phyloP scores from a whole-genome alignment of 2,888 invertebrate species.

The Pachliopta kotzebuea region DNA sequence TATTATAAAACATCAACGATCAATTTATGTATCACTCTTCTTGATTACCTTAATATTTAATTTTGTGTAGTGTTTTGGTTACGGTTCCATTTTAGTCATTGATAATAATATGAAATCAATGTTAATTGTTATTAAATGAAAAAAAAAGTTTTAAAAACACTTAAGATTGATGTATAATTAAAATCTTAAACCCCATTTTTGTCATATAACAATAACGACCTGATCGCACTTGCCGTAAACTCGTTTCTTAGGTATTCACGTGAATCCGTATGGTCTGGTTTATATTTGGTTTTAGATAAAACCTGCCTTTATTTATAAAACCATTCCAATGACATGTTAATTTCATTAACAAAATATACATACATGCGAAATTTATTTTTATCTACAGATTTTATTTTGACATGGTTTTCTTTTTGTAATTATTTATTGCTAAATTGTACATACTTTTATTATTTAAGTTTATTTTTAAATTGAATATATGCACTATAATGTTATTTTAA shows the following conservation, averaged over 20 bases:
- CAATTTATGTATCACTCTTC: background rate
- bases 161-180: too few species aligned
- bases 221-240: background rate
- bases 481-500: constrained; percentile 45
- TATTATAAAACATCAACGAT: background rate
- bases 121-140: too few species aligned
- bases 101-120: too few species aligned
- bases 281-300: constrained; percentile 30
- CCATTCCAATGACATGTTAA: constrained; percentile 59
- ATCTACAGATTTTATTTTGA: constrained; percentile 48
- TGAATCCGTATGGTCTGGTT: constrained; percentile 38
- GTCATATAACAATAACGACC: background rate
- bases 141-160: too few species aligned
- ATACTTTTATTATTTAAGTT: constrained; percentile 78
- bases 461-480: constrained; percentile 67
- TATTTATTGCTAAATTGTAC: constrained; percentile 78
- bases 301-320: constrained; percentile 38
- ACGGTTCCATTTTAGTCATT: too few species aligned
- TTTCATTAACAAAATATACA: constrained; percentile 37
- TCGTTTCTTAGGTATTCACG: constrained; percentile 17
- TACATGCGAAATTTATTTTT: constrained; percentile 42
- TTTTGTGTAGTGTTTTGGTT: background rate
- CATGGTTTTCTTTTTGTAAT: constrained; percentile 56
- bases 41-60: background rate
- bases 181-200: too few species aligned